Base-by-base conservation (phyloP, 2,113 vertebrate genomes). In the Dunckerocampus dactyliophorus region DNA sequence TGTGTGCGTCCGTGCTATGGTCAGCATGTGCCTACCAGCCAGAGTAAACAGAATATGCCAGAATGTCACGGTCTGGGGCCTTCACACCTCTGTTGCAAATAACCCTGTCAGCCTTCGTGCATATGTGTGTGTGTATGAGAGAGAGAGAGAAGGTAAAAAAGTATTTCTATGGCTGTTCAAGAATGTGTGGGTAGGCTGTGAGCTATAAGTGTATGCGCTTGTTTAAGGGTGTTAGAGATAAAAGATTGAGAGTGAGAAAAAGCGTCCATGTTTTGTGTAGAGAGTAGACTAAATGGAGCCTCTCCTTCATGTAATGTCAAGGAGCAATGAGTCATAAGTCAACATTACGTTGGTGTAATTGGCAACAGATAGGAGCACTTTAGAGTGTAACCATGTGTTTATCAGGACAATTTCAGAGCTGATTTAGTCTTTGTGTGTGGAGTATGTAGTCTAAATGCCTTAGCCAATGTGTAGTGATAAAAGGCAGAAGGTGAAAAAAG, bases 1-100 rank as follows among this genome's bases (percentile, higher is more conserved):
- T 67, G 65, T 66, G 61, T 39, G 59, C 48, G 47, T 52, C 56
- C 31, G 50, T 65, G 61, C 69, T 77, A 74, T 80, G 80, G 56
- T 72, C 61, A 72, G 73, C 74, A 82, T 80, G 71, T 74, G 77
- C 67, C 71, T 60, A 73, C 62, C 61, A 67, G 75, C 81, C 77
- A 77, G 75, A 58, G 70, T 80, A 83, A 85, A 87, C 85, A 77
- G 78, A 61, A 67, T 54, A 46, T 79, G 76, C 80, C 84, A 86
- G 74, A 86, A 84, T 80, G 80, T 88, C 86, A 82, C 73, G 34
- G 72, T 80, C 75, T 50, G 3, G 68, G 69, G 76, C 75, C 76
- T 77, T 83, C 83, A 80, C 83, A 85, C 83, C 85, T 85, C 67
- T 50, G 62, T 84, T 77, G 71, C 75, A 87, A 84, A 83, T 77